Percentiles rank a stretch among this genome's conserved stretches.
phyloP scores from a whole-genome alignment of 2,113 vertebrate species.

The Lamprologus lemairii region DNA sequence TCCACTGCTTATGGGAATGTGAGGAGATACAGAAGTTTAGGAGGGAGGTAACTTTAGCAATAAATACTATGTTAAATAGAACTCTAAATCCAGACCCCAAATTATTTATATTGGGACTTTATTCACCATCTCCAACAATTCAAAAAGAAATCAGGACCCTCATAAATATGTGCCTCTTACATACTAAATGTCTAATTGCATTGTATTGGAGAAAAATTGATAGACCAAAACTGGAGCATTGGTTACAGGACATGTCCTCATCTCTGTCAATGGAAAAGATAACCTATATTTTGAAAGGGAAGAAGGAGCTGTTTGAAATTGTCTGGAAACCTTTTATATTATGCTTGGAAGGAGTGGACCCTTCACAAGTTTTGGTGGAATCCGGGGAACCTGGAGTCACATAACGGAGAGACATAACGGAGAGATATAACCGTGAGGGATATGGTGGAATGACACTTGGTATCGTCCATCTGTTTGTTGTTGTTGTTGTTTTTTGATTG shows the following conservation, averaged over 20 bases:
- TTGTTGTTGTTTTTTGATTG: not conserved
- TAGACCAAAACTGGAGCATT: not conserved
- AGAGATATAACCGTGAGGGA: not conserved
- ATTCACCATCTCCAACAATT: not conserved
- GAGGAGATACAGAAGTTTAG: not conserved
- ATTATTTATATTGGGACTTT: not conserved
- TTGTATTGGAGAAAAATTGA: not conserved
- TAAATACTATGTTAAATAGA: not conserved
- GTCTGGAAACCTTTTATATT: not conserved
- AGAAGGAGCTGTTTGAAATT: not conserved
- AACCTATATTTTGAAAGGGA: not conserved
- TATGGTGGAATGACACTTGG: not conserved
- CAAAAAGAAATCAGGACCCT: not conserved
- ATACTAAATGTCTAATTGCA: not conserved
- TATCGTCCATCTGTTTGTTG: not conserved
- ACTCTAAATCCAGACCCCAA: not conserved
- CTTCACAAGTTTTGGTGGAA: not conserved
- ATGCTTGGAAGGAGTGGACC: not conserved
- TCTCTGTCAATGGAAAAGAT: not conserved
- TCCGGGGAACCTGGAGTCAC: not conserved
- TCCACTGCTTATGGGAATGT: not conserved
- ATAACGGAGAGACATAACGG: not conserved
- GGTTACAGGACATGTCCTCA: accelerated
- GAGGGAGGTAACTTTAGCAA: not conserved
- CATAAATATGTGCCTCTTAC: not conserved